Evolutionary conservation across 2,888 invertebrate genomes (phyloP).

Genomic region (Nezara viridula): DNA sequence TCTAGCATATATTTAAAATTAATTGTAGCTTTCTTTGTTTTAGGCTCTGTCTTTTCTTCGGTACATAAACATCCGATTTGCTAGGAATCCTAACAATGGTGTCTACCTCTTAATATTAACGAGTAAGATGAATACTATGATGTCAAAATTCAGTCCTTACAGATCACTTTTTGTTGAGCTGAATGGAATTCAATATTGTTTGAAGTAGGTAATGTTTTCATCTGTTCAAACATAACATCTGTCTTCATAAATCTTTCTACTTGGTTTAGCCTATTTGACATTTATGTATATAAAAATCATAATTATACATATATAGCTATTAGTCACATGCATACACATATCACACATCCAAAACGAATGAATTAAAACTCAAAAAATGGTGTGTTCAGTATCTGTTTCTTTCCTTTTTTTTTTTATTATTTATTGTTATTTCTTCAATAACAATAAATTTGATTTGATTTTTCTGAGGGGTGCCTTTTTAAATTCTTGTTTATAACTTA

Average conservation of each 20-base stretch:
- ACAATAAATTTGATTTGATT: no score
- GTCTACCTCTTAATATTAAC: not conserved
- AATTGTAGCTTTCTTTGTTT: not conserved
- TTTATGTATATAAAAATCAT: no score
- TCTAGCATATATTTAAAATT: not conserved
- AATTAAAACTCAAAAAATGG: no score
- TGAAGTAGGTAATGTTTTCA: not conserved
- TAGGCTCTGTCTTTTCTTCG: not conserved
- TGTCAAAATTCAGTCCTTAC: not conserved
- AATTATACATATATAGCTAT: no score
- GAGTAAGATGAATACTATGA: not conserved
- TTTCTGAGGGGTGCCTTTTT: no score
- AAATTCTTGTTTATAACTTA: no score
- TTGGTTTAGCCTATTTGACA: no score
- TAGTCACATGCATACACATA: no score
- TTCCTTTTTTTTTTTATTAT: no score
- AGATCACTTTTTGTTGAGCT: constrained; percentile 3
- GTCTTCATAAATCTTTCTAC: not conserved
- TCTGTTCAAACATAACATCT: not conserved
- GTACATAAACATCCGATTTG: not conserved
- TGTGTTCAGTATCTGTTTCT: no score
- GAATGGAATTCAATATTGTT: constrained; percentile 36
- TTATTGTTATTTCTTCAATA: no score
- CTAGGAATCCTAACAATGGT: constrained; percentile 30
- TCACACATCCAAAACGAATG: no score